Base-by-base conservation (phyloP, 2,797 vertebrate genomes). In the Borostomias antarcticus region DNA sequence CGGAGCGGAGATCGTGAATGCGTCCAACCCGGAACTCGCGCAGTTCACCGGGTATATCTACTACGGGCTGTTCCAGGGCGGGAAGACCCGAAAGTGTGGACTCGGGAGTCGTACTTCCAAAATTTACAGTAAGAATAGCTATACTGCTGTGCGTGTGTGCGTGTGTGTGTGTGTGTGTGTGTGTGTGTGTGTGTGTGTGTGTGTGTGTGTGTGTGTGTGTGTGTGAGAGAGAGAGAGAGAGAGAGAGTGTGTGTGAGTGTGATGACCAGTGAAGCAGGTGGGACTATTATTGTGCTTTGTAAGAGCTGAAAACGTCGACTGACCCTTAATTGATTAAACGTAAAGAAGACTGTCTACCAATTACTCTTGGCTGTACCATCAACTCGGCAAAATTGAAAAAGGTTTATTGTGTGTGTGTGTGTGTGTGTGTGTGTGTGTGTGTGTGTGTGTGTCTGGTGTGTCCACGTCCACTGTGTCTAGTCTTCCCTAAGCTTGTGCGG, bases 1-100 rank as follows among this genome's bases (percentile, higher is more conserved):
- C 0, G 96, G 95, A 43, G 96, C 87, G 15, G 97, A 98, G 52
- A 85, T 99, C 60, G 97, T 99, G 64, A 99, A 98, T 17, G 97
- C 97, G 47, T 96, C 96, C 0, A 85, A 92, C 33, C 93, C 93
- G 2, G 97, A 98, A 84, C 74, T 98, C 64, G 89, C 94, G 25
- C 94, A 95, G 74, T 99, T 99, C 82, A 93, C 94, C 0, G 96
- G 96, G 53, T 89, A 95, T 65, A 92, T 99, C 81, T 94, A 95
- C 82, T 99, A 94, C 0, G 96, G 97, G 9, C 92, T 99, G 66
- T 99, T 99, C 79, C 91, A 64, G 65, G 97, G 97, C 0, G 91
- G 93, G 17, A 98, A 98, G 89, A 91, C 92, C 50, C 93, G 95
- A 28, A 95, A 91, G 51, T 99, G 97, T 15, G 97, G 97, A 28